phyloP scores from a whole-genome alignment of 1,140 invertebrate species.

The Drosophila mayri region DNA sequence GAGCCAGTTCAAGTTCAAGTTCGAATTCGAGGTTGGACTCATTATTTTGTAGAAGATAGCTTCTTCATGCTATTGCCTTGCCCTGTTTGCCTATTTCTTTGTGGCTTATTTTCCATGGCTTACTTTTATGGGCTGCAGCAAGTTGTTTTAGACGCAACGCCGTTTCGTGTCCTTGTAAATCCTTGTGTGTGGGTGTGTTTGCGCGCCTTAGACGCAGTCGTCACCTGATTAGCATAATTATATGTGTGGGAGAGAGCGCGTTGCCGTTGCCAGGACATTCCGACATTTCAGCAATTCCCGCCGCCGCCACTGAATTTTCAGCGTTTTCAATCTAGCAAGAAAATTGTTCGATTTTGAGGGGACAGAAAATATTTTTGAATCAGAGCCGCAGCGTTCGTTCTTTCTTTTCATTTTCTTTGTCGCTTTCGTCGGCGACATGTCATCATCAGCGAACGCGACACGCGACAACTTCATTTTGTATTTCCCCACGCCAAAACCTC shows the following conservation, averaged over 20 bases:
- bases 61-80: no score
- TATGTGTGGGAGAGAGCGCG: conserved; percentile 55
- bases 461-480: conserved; percentile 70
- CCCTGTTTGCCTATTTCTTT: not conserved
- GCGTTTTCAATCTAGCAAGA: conserved; percentile 50
- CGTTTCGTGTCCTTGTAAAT: conserved; percentile 26
- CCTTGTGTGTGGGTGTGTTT: conserved; percentile 10
- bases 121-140: conserved; percentile 48
- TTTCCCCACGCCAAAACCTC: conserved; percentile 1
- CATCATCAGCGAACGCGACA: conserved; percentile 58
- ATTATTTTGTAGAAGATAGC: no score
- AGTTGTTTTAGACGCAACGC: conserved; percentile 50
- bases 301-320: not conserved
- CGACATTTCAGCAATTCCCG: not conserved
- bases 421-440: conserved; percentile 47
- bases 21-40: no score
- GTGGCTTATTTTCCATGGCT: conserved; percentile 10
- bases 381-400: conserved; percentile 14
- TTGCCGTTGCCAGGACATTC: conserved; percentile 31
- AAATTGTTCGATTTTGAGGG: conserved; percentile 63
- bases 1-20: no score
- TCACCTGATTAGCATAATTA: conserved; percentile 74
- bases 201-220: conserved; percentile 33
- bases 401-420: conserved; percentile 16
- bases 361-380: conserved; percentile 57